Base-by-base conservation (phyloP, 2,797 vertebrate species). In the Tangara arthus region DNA sequence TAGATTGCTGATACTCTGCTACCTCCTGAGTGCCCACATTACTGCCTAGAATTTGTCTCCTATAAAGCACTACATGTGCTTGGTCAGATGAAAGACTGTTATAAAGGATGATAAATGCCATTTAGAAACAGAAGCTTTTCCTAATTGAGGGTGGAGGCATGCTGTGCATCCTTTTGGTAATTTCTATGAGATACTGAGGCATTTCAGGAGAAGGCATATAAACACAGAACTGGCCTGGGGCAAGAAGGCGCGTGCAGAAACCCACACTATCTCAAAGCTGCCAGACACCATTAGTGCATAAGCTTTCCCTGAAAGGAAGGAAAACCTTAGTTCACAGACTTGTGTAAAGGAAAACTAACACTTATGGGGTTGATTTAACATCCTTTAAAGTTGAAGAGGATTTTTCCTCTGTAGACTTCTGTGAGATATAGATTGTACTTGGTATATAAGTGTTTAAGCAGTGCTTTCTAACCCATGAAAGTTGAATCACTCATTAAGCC, bases 31-130 rank as follows among this genome's bases (percentile, higher is more conserved):
- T 52, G 12, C 2, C 14, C 3, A 2, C 10, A 68, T 6, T n/a
- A 17, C 23, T 64, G 35, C 23, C 9, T 18, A 61, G n/a, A 26
- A 24, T 66, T 70, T 47, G 11, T 44, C 26, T 47, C 18, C 53
- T 56, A 6, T 9, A 71, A 68, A 59, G 34, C 9, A 53, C 13
- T 61, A 22, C n/a, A 47, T 0, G 0, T 63, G 10, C 22, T 55
- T 49, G 55, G 14, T 7, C 39, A 68, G 32, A 75, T 9, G 68
- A 78, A 32, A 73, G 9, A 23, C 26, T 78, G 6, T n/a, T 57
- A 39, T 7, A 34, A 82, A 68, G 57, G 6, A 59, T 34, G 21
- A 64, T 34, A 78, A 71, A 59, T n/a, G 28, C 6, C 16, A 71
- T 64, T 75, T 75, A 82, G 41, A 71, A 75, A 52, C 28, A 82